Base-by-base conservation (phyloP, 2,888 invertebrate genomes). In the Cephus pygmeus region DNA sequence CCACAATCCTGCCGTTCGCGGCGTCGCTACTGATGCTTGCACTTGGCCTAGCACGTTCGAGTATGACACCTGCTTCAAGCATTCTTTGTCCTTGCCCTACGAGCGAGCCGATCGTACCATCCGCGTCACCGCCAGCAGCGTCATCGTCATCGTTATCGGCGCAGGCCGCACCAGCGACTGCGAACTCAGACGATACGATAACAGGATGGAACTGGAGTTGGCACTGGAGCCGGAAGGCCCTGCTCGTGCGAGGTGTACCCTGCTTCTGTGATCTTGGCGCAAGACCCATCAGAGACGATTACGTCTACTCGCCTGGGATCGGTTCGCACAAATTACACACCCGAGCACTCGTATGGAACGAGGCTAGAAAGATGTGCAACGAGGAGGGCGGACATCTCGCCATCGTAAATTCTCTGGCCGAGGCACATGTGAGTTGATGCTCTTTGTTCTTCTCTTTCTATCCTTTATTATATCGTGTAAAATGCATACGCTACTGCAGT, bases 311-410 rank as follows among this genome's bases (percentile, higher is more conserved):
- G 30, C 82, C 84, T 1, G 88, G 88, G 34, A 81, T 89, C 30
- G 90, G 90, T 11, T 85, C 84, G 12, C 88, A 89, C 81, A 90
- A 90, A 82, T 80, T 90, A 12, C 90, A 89, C 78, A 88, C 82
- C 34, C 36, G 35, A 11, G 69, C n/a, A 12, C 73, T 34, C 56
- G 85, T 78, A 15, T 89, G 89, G 88, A 90, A 90, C 80, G 85
- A 85, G 4, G 89, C 90, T 4, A 82, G 89, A 31, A 90, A 88
- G 78, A 77, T 87, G 73, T 89, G 90, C 81, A 89, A 85, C 81
- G 88, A 89, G 73, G 90, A 89, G 79, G 89, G 88, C 12, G 90
- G 86, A 68, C 87, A 90, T 81, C 84, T 90, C 71, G 86, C 87
- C 9, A 83, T 89, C 33, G 75, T 88, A 69, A 87, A 88, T 81